Percentiles rank a stretch among this genome's conserved stretches.
phyloP scores from a whole-genome alignment of 2,888 invertebrate species.

The Agrotis segetum region DNA sequence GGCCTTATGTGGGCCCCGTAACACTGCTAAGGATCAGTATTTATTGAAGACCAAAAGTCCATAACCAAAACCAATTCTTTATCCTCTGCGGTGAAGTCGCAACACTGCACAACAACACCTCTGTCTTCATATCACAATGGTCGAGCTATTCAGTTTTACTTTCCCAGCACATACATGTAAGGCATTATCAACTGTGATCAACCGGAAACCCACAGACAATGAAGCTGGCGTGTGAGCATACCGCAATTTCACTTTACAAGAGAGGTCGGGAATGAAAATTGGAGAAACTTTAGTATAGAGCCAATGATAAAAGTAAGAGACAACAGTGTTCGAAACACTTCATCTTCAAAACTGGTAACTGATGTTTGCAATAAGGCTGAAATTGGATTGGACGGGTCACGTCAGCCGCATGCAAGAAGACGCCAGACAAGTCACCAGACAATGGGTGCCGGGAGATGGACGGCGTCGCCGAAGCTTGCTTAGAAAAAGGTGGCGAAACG shows the following conservation, averaged over 20 bases:
- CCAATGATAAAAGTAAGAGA: neutral
- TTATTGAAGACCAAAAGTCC: neutral
- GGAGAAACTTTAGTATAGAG: too few species aligned
- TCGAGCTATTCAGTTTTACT: neutral
- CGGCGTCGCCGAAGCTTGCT: too few species aligned
- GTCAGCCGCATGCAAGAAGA: too few species aligned
- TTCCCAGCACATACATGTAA: neutral
- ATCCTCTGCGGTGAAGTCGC: neutral
- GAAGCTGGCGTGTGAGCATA: neutral
- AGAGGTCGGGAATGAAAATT: neutral
- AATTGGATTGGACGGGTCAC: too few species aligned
- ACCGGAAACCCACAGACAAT: constrained; percentile 9
- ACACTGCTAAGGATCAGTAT: too few species aligned
- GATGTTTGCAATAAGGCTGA: too few species aligned
- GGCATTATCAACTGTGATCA: constrained; percentile 8
- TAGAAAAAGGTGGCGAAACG: too few species aligned
- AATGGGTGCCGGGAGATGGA: too few species aligned
- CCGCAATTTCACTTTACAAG: neutral
- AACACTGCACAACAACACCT: neutral
- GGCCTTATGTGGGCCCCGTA: too few species aligned
- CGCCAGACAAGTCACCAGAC: too few species aligned
- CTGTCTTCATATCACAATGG: neutral
- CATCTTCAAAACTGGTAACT: too few species aligned
- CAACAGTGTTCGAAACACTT: neutral
- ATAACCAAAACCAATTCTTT: neutral